Evolutionary conservation across 2,888 invertebrate species (phyloP).

Genomic region (Hydrotaea cyrtoneurina): DNA sequence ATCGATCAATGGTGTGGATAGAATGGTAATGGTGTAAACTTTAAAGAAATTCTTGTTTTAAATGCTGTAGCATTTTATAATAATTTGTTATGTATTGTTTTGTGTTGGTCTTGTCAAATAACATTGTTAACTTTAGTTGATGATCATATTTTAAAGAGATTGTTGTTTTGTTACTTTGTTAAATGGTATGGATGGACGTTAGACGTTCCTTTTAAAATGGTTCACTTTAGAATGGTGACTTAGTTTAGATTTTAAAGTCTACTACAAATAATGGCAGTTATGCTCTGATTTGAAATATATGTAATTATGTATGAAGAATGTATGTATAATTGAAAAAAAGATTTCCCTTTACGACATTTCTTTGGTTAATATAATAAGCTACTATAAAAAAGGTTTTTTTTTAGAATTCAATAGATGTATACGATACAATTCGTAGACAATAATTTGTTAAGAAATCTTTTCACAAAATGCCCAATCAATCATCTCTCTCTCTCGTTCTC

Average conservation of each 20-base stretch:
- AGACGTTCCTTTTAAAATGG: slow-evolving; percentile 42
- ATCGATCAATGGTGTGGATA: background rate
- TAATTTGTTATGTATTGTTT: background rate
- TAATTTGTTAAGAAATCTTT: background rate
- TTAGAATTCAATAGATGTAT: background rate
- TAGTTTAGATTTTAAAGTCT: slow-evolving; percentile 4
- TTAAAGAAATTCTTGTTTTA: slow-evolving; percentile 1
- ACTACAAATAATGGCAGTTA: slow-evolving; percentile 28
- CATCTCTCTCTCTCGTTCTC: slow-evolving; percentile 17
- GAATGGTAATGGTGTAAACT: background rate
- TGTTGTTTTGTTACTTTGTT: background rate
- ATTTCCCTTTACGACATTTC: slow-evolving; percentile 49
- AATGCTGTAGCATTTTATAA: background rate
- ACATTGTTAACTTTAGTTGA: slow-evolving; percentile 34
- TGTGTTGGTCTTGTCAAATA: slow-evolving; percentile 15
- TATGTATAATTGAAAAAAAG: background rate
- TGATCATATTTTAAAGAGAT: background rate
- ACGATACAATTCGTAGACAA: background rate
- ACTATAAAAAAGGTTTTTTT: slow-evolving; percentile 2
- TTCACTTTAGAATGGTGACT: background rate
- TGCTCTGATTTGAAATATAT: background rate
- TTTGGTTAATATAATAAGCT: slow-evolving; percentile 60
- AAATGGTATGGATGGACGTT: slow-evolving; percentile 52
- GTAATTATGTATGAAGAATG: background rate
- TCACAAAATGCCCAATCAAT: background rate